Percentiles rank a stretch among this genome's conserved stretches.
Evolutionary conservation across 2,888 invertebrate species (phyloP).

Genomic region (Halictus ligatus): DNA sequence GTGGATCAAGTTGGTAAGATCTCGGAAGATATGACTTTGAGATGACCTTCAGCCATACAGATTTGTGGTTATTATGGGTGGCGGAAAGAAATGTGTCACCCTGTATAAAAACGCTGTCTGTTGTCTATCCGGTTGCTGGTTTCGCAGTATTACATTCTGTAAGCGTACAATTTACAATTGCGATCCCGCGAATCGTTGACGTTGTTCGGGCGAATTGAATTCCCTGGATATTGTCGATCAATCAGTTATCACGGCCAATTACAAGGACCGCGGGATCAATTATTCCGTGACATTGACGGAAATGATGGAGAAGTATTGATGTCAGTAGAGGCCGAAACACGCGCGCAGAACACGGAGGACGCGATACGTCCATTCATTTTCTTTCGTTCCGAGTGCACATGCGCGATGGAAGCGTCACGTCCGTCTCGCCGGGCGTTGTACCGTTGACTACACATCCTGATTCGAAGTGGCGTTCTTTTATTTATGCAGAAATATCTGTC

Average conservation of each 20-base stretch:
- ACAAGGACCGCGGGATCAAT: not conserved
- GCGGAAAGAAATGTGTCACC: no score
- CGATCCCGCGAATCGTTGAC: not conserved
- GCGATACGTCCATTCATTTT: not conserved
- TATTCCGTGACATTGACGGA: not conserved
- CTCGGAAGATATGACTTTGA: no score
- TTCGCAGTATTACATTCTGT: not conserved
- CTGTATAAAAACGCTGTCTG: not conserved
- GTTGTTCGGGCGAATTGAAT: not conserved
- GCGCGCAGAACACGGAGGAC: not conserved
- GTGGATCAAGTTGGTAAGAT: no score
- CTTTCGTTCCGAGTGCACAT: not conserved
- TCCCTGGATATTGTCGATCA: not conserved
- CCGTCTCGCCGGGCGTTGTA: not conserved
- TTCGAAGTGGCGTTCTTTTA: slow-evolving; percentile 30
- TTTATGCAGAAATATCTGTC: slow-evolving; percentile 33
- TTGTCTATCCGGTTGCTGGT: not conserved
- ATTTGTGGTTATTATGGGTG: no score
- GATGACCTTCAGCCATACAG: no score
- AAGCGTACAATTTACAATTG: not conserved
- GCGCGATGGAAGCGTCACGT: not conserved
- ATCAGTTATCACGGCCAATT: not conserved
- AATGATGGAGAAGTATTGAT: not conserved
- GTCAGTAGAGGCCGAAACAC: not conserved
- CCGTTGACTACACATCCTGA: not conserved